Base-by-base conservation (phyloP, 2,797 vertebrate species). In the Allobates femoralis region DNA sequence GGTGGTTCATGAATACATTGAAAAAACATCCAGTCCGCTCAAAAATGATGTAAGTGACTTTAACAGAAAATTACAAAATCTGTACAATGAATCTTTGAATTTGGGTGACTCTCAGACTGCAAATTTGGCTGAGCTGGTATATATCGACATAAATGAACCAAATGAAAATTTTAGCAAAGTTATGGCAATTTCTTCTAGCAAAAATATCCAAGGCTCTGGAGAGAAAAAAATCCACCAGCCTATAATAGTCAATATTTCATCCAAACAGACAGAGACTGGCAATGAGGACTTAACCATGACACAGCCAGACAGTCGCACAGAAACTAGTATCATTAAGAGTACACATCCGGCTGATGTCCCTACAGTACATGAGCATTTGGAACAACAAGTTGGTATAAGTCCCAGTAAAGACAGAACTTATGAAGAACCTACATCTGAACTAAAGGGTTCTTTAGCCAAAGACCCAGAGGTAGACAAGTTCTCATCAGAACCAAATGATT, bases 71-170 rank as follows among this genome's bases (percentile, higher is more conserved):
- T 30, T 86, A 10, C 69, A 86, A 67, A 86, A 86, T 51, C 58
- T 81, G 30, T 67, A 86, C 50, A 76, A 76, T 74, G 85, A 86
- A 74, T 81, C 30, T 15, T 66, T 86, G 11, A 18, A 76, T 74
- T 23, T 2, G 15, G n/a, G 6, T 14, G 1, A 28, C 41, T 28
- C 5, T 0, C 19, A 30, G 41, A 56, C 58, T 58, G 32, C 2
- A 71, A 56, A 56, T 26, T 0, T 74, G 7, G 3, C 23, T 15
- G 18, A 50, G 15, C 56, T 21, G 2, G 34, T 23, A 28, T 46
- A 58, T 32, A 30, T 62, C 10, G 14, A 50, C 14, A 28, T 75
- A 62, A 41, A 74, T 18, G 55, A 55, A 58, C 69, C 69, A 30
- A 55, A 21, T 26, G 53, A 60, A 5, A 71, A 37, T 34, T 58